A percentile compares a stretch with the other conserved stretches of the same genome.
Conservation (phyloP, 2,113 vertebrate species). For the Grallaria varia region DNA sequence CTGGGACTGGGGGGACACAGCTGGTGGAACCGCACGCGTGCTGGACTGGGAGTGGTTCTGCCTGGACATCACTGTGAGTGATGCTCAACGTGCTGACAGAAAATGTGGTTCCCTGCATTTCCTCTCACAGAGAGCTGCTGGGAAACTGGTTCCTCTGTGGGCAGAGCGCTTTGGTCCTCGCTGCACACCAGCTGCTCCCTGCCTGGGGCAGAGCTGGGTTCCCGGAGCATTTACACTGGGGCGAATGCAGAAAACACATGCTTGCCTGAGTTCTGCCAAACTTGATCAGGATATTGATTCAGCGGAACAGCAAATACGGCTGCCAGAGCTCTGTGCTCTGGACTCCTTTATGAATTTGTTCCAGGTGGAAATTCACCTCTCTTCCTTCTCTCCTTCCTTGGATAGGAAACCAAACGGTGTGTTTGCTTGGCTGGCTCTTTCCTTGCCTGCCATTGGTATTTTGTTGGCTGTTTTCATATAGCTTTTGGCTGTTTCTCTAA, state of each 20-base stretch:
- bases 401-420: not conserved
- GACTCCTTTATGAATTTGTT: conserved; percentile 25
- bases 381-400: not conserved
- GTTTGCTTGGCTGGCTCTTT: not conserved
- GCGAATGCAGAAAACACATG: not conserved
- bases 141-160: not conserved
- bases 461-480: not conserved
- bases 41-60: too few relatives aligned
- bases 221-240: not conserved
- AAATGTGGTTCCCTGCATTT: not conserved
- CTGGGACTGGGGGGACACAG: too few relatives aligned
- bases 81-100: not conserved
- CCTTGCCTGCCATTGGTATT: not conserved
- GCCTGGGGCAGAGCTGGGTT: not conserved
- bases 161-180: not conserved
- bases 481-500: conserved; percentile 19
- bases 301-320: not conserved
- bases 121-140: not conserved
- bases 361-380: conserved; percentile 34
- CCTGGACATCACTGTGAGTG: not conserved
- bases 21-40: too few relatives aligned
- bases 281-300: conserved; percentile 20
- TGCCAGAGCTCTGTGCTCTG: not conserved
- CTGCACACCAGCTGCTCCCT: not conserved
- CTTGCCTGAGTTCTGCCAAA: not conserved